Conservation (phyloP, 2,797 vertebrate species). For the Phyllotis vaccarum region DNA sequence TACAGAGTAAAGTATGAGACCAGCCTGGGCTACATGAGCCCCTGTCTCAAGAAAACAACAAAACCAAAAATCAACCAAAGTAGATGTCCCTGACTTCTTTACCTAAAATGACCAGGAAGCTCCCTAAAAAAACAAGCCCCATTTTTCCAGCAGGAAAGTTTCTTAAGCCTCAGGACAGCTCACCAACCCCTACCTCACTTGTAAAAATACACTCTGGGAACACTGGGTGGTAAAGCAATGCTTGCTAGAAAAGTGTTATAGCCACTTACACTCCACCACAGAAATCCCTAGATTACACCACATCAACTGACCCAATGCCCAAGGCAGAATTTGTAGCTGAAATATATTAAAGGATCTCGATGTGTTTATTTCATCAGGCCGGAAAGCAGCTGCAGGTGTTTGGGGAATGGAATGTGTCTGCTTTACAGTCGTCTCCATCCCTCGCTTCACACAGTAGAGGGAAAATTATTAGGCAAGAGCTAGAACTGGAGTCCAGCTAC, state of each 20-base stretch:
- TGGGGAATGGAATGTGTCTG: not conserved
- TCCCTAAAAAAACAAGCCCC: not conserved
- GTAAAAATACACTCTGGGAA: slow-evolving; percentile 45
- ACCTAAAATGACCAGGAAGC: slow-evolving; percentile 33
- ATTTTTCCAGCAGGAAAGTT: slow-evolving; percentile 37
- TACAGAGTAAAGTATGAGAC: not conserved
- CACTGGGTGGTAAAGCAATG: not conserved
- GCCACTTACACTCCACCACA: slow-evolving; percentile 59
- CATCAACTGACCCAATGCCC: slow-evolving; percentile 48
- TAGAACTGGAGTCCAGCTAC: not conserved
- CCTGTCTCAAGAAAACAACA: not conserved
- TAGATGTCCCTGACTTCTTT: not conserved
- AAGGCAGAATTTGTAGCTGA: slow-evolving; percentile 72
- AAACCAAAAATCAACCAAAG: not conserved
- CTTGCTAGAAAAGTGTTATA: slow-evolving; percentile 47
- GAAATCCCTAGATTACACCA: slow-evolving; percentile 48
- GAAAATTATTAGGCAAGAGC: slow-evolving; percentile 31
- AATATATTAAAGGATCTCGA: slow-evolving; percentile 58
- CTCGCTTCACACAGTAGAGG: not conserved
- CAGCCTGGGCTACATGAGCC: not conserved
- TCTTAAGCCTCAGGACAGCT: slow-evolving; percentile 48
- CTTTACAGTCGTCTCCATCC: slow-evolving; percentile 44
- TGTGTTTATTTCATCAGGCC: slow-evolving; percentile 65
- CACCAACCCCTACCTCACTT: slow-evolving; percentile 43
- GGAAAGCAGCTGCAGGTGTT: slow-evolving; percentile 59